phyloP scores from a whole-genome alignment of 1,140 invertebrate genomes.

The Brachionus sp. region DNA sequence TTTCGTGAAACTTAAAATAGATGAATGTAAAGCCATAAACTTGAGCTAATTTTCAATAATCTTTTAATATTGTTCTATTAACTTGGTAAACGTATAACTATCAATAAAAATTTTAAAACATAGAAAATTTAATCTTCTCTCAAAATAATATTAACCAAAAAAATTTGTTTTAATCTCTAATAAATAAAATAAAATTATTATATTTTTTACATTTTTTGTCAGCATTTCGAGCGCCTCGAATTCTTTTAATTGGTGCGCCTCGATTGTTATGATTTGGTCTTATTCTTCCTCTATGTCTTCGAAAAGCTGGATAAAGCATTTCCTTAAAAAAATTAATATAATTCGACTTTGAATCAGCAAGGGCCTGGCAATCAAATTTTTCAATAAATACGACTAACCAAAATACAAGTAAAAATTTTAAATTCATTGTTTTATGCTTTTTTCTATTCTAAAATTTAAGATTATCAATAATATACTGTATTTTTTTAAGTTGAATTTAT shows the following conservation, averaged over 20 bases:
- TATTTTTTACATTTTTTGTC: not conserved
- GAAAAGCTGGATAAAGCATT: conserved; percentile 29
- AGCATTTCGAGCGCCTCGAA: not conserved
- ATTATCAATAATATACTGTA: too few species aligned
- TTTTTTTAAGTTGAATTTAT: too few species aligned
- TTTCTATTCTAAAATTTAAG: not conserved
- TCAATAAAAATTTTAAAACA: too few species aligned
- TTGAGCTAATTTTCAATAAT: too few species aligned
- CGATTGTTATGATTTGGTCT: not conserved
- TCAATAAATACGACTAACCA: not conserved
- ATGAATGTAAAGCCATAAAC: too few species aligned
- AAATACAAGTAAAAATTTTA: not conserved
- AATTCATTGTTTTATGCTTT: not conserved
- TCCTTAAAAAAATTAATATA: conserved; percentile 28
- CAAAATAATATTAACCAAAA: too few species aligned
- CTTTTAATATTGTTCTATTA: too few species aligned
- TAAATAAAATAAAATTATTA: not conserved
- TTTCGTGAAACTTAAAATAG: too few species aligned
- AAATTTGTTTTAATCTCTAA: too few species aligned
- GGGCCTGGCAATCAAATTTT: not conserved
- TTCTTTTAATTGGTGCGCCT: not conserved
- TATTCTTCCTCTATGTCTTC: not conserved
- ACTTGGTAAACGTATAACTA: too few species aligned
- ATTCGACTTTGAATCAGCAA: conserved; percentile 13
- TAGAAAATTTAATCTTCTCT: too few species aligned